Evolutionary conservation across 2,888 invertebrate genomes (phyloP).

Genomic region (Ommatoiulus sabulosus): DNA sequence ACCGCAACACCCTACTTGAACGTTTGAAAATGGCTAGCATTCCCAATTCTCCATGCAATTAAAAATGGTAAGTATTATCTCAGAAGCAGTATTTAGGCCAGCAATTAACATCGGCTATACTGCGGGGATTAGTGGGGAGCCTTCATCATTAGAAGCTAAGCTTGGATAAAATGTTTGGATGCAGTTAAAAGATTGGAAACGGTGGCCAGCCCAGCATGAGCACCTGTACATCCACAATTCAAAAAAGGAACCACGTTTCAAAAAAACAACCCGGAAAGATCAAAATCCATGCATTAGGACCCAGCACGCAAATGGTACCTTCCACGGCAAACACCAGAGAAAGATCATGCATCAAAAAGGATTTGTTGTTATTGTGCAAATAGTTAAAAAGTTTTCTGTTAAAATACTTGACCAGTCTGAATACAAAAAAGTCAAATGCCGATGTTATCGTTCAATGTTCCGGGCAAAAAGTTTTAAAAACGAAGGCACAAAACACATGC

Average conservation of each 20-base stretch:
- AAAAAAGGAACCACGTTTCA: neutral
- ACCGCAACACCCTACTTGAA: neutral
- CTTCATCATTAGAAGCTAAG: neutral
- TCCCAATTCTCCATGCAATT: neutral
- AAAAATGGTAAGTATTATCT: neutral
- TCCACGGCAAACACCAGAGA: conserved; percentile 3
- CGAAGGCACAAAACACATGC: neutral
- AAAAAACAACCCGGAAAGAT: neutral
- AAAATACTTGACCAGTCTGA: neutral
- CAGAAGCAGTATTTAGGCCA: neutral
- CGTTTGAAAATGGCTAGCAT: neutral
- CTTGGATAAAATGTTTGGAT: neutral
- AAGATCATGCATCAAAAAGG: neutral
- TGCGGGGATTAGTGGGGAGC: neutral
- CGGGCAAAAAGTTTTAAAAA: neutral
- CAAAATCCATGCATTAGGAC: neutral
- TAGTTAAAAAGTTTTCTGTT: too few species aligned
- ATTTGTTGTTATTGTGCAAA: too few species aligned
- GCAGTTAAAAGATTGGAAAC: neutral
- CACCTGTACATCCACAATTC: neutral
- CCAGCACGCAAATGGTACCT: neutral
- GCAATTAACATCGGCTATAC: neutral
- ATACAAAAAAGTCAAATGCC: neutral
- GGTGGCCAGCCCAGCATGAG: neutral
- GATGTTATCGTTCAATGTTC: neutral